Percentiles rank a stretch among this genome's conserved stretches.
These are phyloP conservation scores for Eueides isabella DNA, from an alignment of 1,140 invertebrate genomes.

Conservation along the genomic window DNA sequence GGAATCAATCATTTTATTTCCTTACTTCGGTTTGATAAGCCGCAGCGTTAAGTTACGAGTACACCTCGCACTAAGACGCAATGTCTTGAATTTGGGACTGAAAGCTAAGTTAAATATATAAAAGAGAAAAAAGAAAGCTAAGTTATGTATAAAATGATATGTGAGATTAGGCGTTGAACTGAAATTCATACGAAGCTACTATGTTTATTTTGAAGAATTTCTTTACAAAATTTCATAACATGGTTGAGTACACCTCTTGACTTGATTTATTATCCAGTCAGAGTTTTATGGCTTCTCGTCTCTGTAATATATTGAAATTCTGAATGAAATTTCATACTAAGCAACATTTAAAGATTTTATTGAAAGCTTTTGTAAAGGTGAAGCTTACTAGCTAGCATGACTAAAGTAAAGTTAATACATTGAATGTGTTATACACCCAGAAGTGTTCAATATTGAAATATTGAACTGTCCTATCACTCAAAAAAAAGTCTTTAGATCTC, in stretches of 20 bases:
- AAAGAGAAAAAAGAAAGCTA: too few relatives aligned
- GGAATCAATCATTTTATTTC: not conserved
- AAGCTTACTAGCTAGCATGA: not conserved
- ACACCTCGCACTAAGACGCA: not conserved
- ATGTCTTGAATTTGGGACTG: not conserved
- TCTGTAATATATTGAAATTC: not conserved
- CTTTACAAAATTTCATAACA: constrained; percentile 6
- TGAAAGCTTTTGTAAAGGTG: not conserved
- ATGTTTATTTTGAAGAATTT: not conserved
- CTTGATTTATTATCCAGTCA: not conserved
- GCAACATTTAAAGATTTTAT: not conserved
- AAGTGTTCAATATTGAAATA: too few relatives aligned
- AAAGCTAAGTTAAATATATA: too few relatives aligned
- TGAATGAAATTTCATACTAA: not conserved
- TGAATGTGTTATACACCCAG: too few relatives aligned
- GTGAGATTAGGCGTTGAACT: not conserved
- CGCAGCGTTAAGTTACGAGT: not conserved
- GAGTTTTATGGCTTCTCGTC: not conserved
- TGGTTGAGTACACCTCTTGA: constrained; percentile 1
- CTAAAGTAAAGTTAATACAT: too few relatives aligned
- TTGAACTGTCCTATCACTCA: too few relatives aligned
- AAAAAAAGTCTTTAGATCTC: too few relatives aligned
- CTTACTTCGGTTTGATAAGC: not conserved
- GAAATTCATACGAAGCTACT: too few relatives aligned
- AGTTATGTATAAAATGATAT: too few relatives aligned